These are phyloP conservation scores for Sicus ferrugineus DNA, from an alignment of 2,888 invertebrate species.

Conservation along the genomic window DNA sequence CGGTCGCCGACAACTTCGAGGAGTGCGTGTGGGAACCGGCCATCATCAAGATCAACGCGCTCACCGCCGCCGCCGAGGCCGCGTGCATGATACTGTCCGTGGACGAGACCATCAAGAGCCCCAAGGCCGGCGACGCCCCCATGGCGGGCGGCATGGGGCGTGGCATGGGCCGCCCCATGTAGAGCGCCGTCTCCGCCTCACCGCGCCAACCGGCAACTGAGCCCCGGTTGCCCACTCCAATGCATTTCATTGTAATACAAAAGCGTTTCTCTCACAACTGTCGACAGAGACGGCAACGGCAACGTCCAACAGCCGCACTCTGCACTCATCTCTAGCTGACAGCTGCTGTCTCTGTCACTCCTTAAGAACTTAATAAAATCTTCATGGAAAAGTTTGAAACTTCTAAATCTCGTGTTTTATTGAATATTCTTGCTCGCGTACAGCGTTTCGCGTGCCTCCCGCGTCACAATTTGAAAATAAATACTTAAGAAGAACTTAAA, in stretches of 20 bases:
- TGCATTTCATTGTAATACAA: neutral
- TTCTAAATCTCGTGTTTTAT: no score
- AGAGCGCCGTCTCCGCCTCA: conserved; percentile 36
- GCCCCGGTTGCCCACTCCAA: neutral
- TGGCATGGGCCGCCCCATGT: conserved; percentile 80
- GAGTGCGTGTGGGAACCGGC: conserved; percentile 98
- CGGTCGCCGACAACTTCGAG: conserved; percentile 91
- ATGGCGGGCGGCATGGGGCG: conserved; percentile 68
- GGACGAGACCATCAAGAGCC: conserved; percentile 98
- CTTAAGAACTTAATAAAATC: no score
- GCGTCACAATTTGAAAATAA: no score
- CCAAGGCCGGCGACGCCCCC: conserved; percentile 68
- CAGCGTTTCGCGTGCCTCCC: no score
- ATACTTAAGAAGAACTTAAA: no score
- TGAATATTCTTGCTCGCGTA: no score
- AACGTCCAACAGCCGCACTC: neutral
- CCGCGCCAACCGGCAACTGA: neutral
- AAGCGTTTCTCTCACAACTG: no score
- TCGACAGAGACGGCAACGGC: neutral
- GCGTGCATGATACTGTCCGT: conserved; percentile 94
- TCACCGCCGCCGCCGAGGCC: conserved; percentile 95
- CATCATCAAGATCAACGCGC: conserved; percentile 94
- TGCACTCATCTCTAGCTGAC: neutral
- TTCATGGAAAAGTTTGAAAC: no score
- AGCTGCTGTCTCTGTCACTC: neutral